Conservation (phyloP, 2,888 invertebrate species). For the Harpagoxenus sublaevis region DNA sequence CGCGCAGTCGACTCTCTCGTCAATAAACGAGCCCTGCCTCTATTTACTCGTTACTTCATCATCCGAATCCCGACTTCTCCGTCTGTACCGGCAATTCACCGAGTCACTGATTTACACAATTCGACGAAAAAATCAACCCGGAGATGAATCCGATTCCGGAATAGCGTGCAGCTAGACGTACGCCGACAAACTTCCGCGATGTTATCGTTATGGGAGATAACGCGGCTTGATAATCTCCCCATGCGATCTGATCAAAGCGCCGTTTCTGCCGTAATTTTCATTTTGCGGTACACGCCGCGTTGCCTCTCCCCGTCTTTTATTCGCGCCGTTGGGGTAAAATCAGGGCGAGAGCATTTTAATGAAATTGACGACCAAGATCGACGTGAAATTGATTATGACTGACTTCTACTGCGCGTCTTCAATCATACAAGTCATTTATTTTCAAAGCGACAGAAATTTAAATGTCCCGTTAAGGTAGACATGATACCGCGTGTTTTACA, state of each 20-base stretch:
- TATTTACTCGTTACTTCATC: slow-evolving; percentile 82
- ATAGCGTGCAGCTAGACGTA: slow-evolving; percentile 15
- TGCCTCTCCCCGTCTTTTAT: slow-evolving; percentile 12
- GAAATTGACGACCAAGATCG: slow-evolving; percentile 52
- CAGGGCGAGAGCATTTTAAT: slow-evolving; percentile 49
- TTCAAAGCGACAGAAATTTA: slow-evolving; percentile 2
- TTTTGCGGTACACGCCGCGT: slow-evolving; percentile 29
- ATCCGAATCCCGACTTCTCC: slow-evolving; percentile 72
- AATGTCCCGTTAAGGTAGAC: slow-evolving; percentile 16
- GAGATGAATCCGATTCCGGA: slow-evolving; percentile 63
- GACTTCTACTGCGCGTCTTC: slow-evolving; percentile 28
- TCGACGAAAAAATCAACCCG: slow-evolving; percentile 60
- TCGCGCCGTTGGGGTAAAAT: slow-evolving; percentile 29
- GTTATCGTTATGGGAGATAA: slow-evolving; percentile 57
- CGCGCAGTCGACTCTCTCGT: slow-evolving; percentile 71
- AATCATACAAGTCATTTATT: slow-evolving; percentile 31
- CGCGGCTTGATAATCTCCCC: slow-evolving; percentile 59
- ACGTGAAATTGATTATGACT: slow-evolving; percentile 51
- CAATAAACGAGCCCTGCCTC: slow-evolving; percentile 79
- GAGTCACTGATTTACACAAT: slow-evolving; percentile 71
- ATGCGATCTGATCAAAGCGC: slow-evolving; percentile 50
- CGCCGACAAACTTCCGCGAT: slow-evolving; percentile 61
- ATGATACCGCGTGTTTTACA: neutral
- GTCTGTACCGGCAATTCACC: slow-evolving; percentile 66
- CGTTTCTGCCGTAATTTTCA: slow-evolving; percentile 37